These are phyloP conservation scores for Nineta flava DNA, from an alignment of 2,888 invertebrate species.

Conservation along the genomic window DNA sequence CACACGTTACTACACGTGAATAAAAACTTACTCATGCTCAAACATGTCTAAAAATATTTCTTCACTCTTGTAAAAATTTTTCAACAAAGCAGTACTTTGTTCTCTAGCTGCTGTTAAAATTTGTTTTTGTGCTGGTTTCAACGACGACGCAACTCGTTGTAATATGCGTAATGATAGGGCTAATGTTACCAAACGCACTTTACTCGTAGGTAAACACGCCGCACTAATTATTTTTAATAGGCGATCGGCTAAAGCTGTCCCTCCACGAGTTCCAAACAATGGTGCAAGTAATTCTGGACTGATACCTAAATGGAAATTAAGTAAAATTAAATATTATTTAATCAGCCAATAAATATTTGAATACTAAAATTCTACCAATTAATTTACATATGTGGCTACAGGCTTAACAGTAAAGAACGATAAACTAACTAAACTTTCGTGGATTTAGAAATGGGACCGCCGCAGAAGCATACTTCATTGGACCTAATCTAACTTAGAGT, in stretches of 20 bases:
- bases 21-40: slow-evolving; percentile 67
- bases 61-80: slow-evolving; percentile 92
- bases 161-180: slow-evolving; percentile 76
- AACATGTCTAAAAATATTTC: slow-evolving; percentile 98
- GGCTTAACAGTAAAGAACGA: too few species aligned
- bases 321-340: slow-evolving; percentile 8
- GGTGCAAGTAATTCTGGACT: slow-evolving; percentile 66
- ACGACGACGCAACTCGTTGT: slow-evolving; percentile 43
- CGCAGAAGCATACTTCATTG: too few species aligned
- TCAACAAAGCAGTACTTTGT: slow-evolving; percentile 67
- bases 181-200: slow-evolving; percentile 80
- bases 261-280: slow-evolving; percentile 53
- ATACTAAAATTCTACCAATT: not conserved
- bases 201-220: slow-evolving; percentile 79
- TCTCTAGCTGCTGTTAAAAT: slow-evolving; percentile 55
- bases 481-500: too few species aligned
- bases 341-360: slow-evolving; percentile 8
- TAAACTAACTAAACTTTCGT: too few species aligned
- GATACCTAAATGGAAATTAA: slow-evolving; percentile 44
- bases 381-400: too few species aligned
- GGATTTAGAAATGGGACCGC: too few species aligned
- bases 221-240: slow-evolving; percentile 66
- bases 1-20: not conserved
- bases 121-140: slow-evolving; percentile 51
- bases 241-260: slow-evolving; percentile 65